Percentiles rank a stretch among this genome's conserved stretches.
phyloP scores from a whole-genome alignment of 2,888 invertebrate species.

The Acleris emargana region DNA sequence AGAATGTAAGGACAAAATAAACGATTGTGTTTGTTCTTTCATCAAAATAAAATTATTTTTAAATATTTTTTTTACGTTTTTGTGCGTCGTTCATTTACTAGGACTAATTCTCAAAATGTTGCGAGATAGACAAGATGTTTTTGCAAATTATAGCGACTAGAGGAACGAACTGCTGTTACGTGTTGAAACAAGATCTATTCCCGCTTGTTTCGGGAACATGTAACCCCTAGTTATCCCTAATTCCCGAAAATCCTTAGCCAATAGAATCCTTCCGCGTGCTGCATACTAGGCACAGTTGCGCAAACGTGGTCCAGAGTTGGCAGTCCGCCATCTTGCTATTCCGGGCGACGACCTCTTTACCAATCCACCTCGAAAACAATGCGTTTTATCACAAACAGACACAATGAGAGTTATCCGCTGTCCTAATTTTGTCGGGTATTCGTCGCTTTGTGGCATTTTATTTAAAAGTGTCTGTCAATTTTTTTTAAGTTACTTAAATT shows the following conservation, averaged over 20 bases:
- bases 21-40: too few species aligned
- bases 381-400: constrained; percentile 20
- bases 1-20: too few species aligned
- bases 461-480: too few species aligned
- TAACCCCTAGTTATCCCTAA: constrained; percentile 4
- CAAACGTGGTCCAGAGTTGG: constrained; percentile 14
- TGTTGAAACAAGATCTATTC: background rate
- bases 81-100: too few species aligned
- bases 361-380: constrained; percentile 14
- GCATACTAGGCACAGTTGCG: constrained; percentile 8
- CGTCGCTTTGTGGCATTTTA: background rate
- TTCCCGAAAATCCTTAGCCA: constrained; percentile 1
- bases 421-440: background rate
- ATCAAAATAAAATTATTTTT: too few species aligned
- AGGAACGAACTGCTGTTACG: too few species aligned
- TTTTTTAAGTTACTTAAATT: too few species aligned
- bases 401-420: background rate
- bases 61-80: too few species aligned
- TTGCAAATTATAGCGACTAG: too few species aligned
- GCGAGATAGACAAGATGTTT: too few species aligned
- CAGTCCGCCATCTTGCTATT: constrained; percentile 18
- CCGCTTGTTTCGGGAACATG: background rate
- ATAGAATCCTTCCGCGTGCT: constrained; percentile 8
- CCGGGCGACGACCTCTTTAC: constrained; percentile 23
- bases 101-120: too few species aligned